Conservation (phyloP, 1,140 invertebrate genomes). For the Cyrtorhinus lividipennis region DNA sequence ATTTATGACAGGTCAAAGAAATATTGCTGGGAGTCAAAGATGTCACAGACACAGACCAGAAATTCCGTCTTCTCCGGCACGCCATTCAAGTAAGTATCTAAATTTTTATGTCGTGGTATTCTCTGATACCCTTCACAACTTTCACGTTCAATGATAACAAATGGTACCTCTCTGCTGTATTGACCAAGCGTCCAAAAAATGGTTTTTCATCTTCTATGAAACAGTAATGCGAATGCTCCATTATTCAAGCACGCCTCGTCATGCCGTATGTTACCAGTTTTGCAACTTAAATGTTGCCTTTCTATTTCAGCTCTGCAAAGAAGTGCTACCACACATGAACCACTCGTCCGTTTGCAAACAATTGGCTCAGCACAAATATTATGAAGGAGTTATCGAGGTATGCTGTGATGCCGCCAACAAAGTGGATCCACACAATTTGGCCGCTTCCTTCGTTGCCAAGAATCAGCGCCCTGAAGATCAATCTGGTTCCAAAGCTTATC, state of each 20-base stretch:
- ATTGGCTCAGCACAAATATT: constrained; percentile 61
- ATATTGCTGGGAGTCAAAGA: constrained; percentile 19
- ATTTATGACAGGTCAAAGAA: constrained; percentile 20
- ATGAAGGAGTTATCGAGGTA: constrained; percentile 76
- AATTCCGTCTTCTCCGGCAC: constrained; percentile 12
- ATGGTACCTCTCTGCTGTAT: too few species aligned
- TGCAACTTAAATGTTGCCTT: background rate
- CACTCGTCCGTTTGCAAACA: constrained; percentile 59
- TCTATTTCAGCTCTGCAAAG: constrained; percentile 56
- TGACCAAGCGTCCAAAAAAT: too few species aligned
- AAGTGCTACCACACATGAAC: constrained; percentile 65
- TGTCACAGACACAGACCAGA: constrained; percentile 19
- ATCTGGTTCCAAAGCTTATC: constrained; percentile 54
- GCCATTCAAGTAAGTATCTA: constrained; percentile 17
- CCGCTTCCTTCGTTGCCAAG: constrained; percentile 75
- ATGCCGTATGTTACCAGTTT: too few species aligned
- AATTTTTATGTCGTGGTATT: background rate
- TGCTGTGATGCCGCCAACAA: constrained; percentile 68
- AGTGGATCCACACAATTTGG: constrained; percentile 75
- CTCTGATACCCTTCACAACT: too few species aligned
- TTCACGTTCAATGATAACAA: too few species aligned
- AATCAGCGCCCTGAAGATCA: constrained; percentile 65
- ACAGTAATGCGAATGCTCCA: too few species aligned
- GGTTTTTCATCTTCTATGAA: too few species aligned
- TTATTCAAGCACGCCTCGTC: too few species aligned